Evolutionary conservation across 2,888 invertebrate genomes (phyloP), one percentile per base, ranked within the genome.

Genomic region (Melanostoma scalare): DNA sequence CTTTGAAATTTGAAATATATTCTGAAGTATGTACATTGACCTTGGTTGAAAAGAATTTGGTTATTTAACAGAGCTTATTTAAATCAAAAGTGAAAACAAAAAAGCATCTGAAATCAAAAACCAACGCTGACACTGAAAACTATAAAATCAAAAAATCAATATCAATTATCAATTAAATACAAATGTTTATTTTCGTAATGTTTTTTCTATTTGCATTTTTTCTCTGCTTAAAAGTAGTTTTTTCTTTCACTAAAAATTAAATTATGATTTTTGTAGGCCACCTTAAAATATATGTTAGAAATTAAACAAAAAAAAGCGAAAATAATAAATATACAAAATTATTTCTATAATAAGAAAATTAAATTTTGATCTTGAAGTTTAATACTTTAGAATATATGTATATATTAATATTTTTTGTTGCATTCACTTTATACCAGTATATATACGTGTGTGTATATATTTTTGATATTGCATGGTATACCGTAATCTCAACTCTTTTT

Each of bases 281-380:
- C 73, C 61, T 63, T 69, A 73, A 73, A 68, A 74, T 53, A 50
- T 58, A 33, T 33, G 3, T 20, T 58, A 72, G 36, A 55, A 48
- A 69, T 48, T 80, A 72, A 58, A 42, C 20, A 38, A 67, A 72
- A 46, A 38, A 48, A 40, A 52, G 56, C 10, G 20, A 44, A 61
- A 56, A 38, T 73, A 79, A 85, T 79, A 75, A 84, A 84, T 79
- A 78, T 71, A 82, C 73, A 77, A 82, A 77, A 73, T 56, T 65
- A 48, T 31, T 46, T 67, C 33, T 42, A 61, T 52, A 56, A 69
- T 76, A 56, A 31, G 48, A 69, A 55, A 69, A 77, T 68, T 31
- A 77, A 74, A 65, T 61, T 33, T 69, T 56, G 48, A 38, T 76
- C 40, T 67, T 56, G 42, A 20, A 63, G 46, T 71, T 65, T 71